phyloP scores from a whole-genome alignment of 2,113 vertebrate genomes.

The Leuciscus idus region DNA sequence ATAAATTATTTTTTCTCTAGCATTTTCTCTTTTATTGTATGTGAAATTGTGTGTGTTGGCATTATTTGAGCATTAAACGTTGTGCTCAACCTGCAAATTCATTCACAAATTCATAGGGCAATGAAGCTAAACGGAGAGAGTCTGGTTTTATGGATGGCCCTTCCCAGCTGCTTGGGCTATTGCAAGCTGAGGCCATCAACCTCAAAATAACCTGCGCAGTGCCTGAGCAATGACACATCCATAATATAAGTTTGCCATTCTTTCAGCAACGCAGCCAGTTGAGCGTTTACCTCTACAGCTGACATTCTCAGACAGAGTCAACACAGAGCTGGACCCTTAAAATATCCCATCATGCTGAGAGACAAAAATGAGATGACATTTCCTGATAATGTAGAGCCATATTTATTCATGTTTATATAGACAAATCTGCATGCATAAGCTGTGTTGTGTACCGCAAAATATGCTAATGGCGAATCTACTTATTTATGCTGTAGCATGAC shows the following conservation, averaged over 20 bases:
- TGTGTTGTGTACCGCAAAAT: background rate
- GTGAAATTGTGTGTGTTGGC: background rate
- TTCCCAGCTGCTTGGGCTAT: slow-evolving; percentile 52
- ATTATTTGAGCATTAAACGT: background rate
- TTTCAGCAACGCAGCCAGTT: background rate
- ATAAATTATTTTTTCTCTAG: too few species aligned
- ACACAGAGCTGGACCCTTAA: slow-evolving; percentile 4
- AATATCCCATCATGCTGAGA: slow-evolving; percentile 10
- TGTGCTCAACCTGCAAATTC: background rate
- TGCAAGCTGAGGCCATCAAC: slow-evolving; percentile 57
- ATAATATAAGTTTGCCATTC: slow-evolving; percentile 33
- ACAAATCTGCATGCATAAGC: background rate
- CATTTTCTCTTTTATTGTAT: background rate
- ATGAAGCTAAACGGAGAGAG: slow-evolving; percentile 18
- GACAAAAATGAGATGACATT: slow-evolving; percentile 1
- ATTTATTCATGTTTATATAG: slow-evolving; percentile 10
- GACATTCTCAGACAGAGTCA: slow-evolving; percentile 16
- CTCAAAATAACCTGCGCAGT: slow-evolving; percentile 66
- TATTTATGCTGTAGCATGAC: background rate
- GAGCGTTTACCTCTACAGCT: background rate
- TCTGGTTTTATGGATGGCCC: slow-evolving; percentile 60
- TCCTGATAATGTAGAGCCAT: slow-evolving; percentile 10
- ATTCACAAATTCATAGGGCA: slow-evolving; percentile 9
- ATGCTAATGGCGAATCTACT: background rate
- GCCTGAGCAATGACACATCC: slow-evolving; percentile 17